These are phyloP conservation scores for Lamellibrachia columna DNA, from an alignment of 2,888 invertebrate genomes.

Conservation along the genomic window DNA sequence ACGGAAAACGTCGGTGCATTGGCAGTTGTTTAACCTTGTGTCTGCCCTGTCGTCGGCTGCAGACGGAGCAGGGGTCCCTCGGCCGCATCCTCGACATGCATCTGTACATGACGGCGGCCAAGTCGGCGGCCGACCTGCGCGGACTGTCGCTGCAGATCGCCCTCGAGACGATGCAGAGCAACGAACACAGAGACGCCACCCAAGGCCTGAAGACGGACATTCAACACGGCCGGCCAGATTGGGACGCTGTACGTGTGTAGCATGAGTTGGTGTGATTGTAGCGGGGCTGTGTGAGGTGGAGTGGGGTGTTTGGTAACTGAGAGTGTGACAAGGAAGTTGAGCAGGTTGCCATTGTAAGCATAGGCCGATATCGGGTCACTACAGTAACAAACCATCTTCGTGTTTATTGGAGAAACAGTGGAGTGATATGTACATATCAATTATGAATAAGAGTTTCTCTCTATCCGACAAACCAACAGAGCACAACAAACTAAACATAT, in stretches of 20 bases:
- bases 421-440: too few species aligned
- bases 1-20: too few species aligned
- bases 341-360: too few species aligned
- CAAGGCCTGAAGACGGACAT: conserved; percentile 93
- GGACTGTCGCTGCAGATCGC: conserved; percentile 87
- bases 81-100: conserved; percentile 89
- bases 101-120: conserved; percentile 94
- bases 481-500: too few species aligned
- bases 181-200: conserved; percentile 84
- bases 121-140: conserved; percentile 92
- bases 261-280: neutral
- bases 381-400: too few species aligned
- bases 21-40: neutral
- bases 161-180: conserved; percentile 85
- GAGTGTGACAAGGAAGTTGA: neutral
- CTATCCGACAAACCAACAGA: too few species aligned
- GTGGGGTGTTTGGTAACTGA: neutral
- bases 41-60: neutral
- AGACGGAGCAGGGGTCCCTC: neutral
- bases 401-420: too few species aligned
- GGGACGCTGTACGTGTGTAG: conserved; percentile 79
- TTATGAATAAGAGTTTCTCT: too few species aligned
- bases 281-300: neutral
- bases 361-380: too few species aligned
- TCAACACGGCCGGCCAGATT: conserved; percentile 92